Base-by-base conservation (phyloP, 2,888 invertebrate species). In the Drosophila merina region DNA sequence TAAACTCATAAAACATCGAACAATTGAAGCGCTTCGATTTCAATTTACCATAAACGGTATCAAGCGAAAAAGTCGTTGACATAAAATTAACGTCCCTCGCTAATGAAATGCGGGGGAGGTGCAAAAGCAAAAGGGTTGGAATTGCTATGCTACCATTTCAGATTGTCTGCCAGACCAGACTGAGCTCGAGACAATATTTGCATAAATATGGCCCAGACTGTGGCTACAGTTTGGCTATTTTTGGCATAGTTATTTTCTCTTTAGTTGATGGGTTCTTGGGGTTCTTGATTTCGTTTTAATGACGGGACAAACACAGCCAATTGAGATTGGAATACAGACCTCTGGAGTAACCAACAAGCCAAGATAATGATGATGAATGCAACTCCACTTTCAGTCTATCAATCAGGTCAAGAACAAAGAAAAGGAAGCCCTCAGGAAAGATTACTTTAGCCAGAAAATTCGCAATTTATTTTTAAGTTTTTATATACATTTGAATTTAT, bases 1-100 rank as follows among this genome's bases (percentile, higher is more conserved):
- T 77, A 88, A 87, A 85, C 84, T 82, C 84, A 88, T 89, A 86
- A 88, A 79, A 77, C 88, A 88, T 82, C 83, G 88, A 69, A 69
- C 69, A 84, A 88, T 77, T 78, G 80, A 77, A 86, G 76, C 76
- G 76, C 81, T 86, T 87, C 77, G 77, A 83, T 86, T 88, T 87
- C 79, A 79, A 83, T 83, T 87, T 85, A 80, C 71, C 81, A 83
- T 86, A 80, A 79, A 79, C 64, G 77, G 75, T 74, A 74, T 71
- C 76, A 84, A 84, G 72, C 72, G 74, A 47, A 85, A 75, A 71
- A 77, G 77, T 89, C 83, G 86, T 79, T 82, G 88, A 86, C 86
- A 89, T 85, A 78, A 88, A 88, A 87, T 86, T 88, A 83, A 63
- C 84, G 84, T 83, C 79, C 71, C 28, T 36, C 55, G 82, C 69